Conservation (phyloP, 2,888 invertebrate species). For the Melieria crassipennis region DNA sequence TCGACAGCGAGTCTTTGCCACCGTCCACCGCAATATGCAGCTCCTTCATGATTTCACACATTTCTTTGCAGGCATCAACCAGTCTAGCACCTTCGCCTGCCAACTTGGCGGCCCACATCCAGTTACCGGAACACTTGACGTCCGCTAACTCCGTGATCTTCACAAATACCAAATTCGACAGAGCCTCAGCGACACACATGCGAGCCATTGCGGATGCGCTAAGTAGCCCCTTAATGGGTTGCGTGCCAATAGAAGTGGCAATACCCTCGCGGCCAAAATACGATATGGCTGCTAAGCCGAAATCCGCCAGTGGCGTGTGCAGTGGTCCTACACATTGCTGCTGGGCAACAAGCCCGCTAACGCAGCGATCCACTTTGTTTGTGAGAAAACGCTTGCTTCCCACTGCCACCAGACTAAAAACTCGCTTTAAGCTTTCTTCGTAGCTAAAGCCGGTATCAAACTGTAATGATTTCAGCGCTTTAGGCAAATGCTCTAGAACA, state of each 20-base stretch:
- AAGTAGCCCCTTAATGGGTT: slow-evolving; percentile 83
- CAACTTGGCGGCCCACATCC: slow-evolving; percentile 99
- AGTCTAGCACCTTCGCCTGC: slow-evolving; percentile 91
- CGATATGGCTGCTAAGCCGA: slow-evolving; percentile 88
- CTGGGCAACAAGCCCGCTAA: slow-evolving; percentile 93
- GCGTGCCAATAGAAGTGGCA: slow-evolving; percentile 96
- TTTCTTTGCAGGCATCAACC: slow-evolving; percentile 86
- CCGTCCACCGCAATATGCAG: slow-evolving; percentile 93
- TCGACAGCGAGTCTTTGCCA: slow-evolving; percentile 96
- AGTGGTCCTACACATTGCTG: slow-evolving; percentile 98
- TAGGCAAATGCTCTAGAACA: slow-evolving; percentile 60
- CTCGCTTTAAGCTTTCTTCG: slow-evolving; percentile 68
- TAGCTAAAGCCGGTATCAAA: slow-evolving; percentile 63
- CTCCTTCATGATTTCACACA: slow-evolving; percentile 84
- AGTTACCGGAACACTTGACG: slow-evolving; percentile 98
- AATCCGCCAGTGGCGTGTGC: slow-evolving; percentile 95
- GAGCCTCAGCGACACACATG: slow-evolving; percentile 92
- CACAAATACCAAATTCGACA: slow-evolving; percentile 89
- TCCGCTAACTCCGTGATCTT: slow-evolving; percentile 77
- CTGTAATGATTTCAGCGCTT: slow-evolving; percentile 54
- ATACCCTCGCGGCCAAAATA: slow-evolving; percentile 85
- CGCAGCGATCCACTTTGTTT: slow-evolving; percentile 95
- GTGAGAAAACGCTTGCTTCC: slow-evolving; percentile 95
- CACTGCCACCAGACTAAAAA: slow-evolving; percentile 88
- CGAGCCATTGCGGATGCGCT: slow-evolving; percentile 88